Evolutionary conservation across 2,888 invertebrate species (phyloP), one percentile per base, ranked within the genome.

Genomic region (Clepsis dumicolana): DNA sequence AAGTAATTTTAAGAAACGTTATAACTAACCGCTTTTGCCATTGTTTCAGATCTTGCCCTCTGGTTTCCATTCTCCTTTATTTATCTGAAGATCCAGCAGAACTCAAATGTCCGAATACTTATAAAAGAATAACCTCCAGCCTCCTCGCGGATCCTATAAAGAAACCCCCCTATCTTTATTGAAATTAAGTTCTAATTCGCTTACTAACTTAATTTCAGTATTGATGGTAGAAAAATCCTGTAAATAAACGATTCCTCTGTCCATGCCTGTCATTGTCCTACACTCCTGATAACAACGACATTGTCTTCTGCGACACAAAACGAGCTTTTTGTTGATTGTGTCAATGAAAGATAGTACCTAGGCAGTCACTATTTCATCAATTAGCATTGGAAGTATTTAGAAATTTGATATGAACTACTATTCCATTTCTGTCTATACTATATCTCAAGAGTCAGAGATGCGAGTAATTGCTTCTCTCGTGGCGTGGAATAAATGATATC

Each of bases 11-110:
- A 48, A 21, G 0, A 21, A 48, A 21, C 8, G 3, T 54, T 14
- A 12, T 12, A 18, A 54, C 18, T 18, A 32, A 54, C 4, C 18
- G 12, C 4, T 53, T 16, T 53, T 12, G 5, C 12, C 18, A 4
- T 54, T 32, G 54, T 54, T 54, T 32, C 29, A 54, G 54, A 54
- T 32, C n/a, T n/a, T n/a, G 7, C 18, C 54, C 18, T 16, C 44
- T 48, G 21, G 21, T 32, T 25, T 32, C 27, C 29, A 12, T 16
- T 54, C 25, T 27, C 32, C 29, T 18, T 12, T 29, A 16, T 54
- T 29, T n/a, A n/a, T n/a, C 54, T 24, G 29, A 54, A 54, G 54
- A 32, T 12, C 32, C 29, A 12, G 29, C n/a, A 21, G 24, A 52
- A n/a, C 8, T 1, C 25, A 25, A n/a, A 52, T 14, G 5, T 52